A percentile compares a stretch with the other conserved stretches of the same genome.
Conservation (phyloP, 2,113 vertebrate genomes). For the Sturnus vulgaris region DNA sequence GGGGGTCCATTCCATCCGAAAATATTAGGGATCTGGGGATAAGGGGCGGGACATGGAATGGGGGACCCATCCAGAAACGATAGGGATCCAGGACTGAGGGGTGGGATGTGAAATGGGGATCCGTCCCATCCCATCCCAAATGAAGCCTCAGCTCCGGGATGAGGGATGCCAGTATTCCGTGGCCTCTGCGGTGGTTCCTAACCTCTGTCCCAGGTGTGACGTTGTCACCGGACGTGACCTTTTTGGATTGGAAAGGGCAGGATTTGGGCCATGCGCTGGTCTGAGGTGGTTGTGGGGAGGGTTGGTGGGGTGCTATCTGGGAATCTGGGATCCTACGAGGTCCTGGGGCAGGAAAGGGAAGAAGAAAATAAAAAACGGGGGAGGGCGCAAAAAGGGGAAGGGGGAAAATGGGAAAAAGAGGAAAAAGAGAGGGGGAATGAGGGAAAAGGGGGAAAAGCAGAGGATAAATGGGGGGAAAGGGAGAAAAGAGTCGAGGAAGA, state of each 20-base stretch:
- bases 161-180: rapidly evolving
- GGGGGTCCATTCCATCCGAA: not conserved
- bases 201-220: not conserved
- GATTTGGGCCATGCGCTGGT: not conserved
- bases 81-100: not conserved
- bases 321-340: not conserved
- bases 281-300: not conserved
- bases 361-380: rapidly evolving
- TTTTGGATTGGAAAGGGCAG: not conserved
- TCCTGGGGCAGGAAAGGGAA: not conserved
- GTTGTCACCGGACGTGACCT: not conserved
- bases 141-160: not conserved
- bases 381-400: not conserved
- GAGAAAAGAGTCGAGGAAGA: not conserved
- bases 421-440: not conserved
- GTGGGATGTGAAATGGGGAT: not conserved
- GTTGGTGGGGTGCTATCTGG: not conserved
- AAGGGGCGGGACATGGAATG: not conserved
- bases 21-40: not conserved
- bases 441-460: not conserved
- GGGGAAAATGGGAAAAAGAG: too few species aligned
- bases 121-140: not conserved
- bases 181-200: not conserved
- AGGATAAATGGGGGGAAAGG: not conserved
- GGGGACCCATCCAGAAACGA: not conserved